Base-by-base conservation (phyloP, 1,140 invertebrate genomes). In the Drosophila sproati region DNA sequence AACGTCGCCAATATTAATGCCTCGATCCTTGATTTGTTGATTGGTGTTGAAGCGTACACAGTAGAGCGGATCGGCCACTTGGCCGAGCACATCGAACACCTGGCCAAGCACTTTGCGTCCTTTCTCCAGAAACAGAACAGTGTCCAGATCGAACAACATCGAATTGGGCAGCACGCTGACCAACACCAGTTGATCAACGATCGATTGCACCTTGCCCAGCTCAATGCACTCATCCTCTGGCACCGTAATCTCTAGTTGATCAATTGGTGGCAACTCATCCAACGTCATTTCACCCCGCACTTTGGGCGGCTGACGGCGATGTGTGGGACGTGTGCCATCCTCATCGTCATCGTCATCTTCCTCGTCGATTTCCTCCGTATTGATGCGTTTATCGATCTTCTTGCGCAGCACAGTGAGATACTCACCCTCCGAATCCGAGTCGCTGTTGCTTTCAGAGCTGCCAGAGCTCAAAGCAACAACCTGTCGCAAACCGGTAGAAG, bases 81-180 rank as follows among this genome's bases (percentile, higher is more conserved):
- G 94, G 4, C 98, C 98, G 93, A 98, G 96, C 3, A 98, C 97
- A 94, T 99, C 98, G 93, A 97, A 98, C 61, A 99, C 95, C 81
- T 95, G 94, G 3, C 97, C 97, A 0, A 98, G 92, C 2, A 96
- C 94, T 73, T 94, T 94, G 48, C 95, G 93, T 10, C 96, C 96
- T 88, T 94, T 94, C 5, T 97, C 95, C 45, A 97, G 74, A 91
- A 98, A 98, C 31, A 98, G 92, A 29, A 98, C 94, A 3, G 96
- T 96, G 60, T 98, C 97, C 57, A 98, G 92, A 94, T 98, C 95
- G 47, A 98, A 94, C 0, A 96, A 94, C 57, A 96, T 96, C 39
- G 95, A 95, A 56, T 94, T 94, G 51, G 94, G 94, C 39, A 95
- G 92, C 39, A 95, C 94, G 74, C 95, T 94, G 39, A 98, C 94